Evolutionary conservation across 2,113 vertebrate genomes (phyloP).

Genomic region (Eubucco bourcierii): DNA sequence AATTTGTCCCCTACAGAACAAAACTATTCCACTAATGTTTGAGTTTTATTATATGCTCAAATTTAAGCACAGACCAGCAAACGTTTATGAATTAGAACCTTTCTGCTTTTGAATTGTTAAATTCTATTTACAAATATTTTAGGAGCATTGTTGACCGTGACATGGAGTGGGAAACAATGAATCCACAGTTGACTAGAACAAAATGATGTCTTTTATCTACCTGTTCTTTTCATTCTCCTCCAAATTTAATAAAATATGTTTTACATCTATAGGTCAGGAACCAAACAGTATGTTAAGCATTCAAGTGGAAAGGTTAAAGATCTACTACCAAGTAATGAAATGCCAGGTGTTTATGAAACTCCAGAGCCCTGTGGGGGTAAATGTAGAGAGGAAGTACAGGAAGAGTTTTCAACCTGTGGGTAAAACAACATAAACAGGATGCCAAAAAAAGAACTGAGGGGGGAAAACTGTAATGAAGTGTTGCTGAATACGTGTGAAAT

Average conservation of each 20-base stretch:
- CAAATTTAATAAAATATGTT: conserved; percentile 31
- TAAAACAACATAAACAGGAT: conserved; percentile 65
- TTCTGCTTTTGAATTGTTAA: conserved; percentile 9
- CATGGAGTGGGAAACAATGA: neutral
- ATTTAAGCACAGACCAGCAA: neutral
- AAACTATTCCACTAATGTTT: neutral
- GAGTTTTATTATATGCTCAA: neutral
- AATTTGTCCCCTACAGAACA: neutral
- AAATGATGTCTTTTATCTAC: neutral
- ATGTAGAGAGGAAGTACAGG: conserved; percentile 13
- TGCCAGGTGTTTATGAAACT: conserved; percentile 71
- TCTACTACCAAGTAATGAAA: conserved; percentile 52
- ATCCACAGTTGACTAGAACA: neutral
- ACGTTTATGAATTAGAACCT: neutral
- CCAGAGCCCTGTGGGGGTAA: conserved; percentile 29
- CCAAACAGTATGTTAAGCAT: conserved; percentile 33
- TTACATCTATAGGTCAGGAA: conserved; percentile 45
- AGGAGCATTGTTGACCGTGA: conserved; percentile 1
- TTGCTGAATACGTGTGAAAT: conserved; percentile 41
- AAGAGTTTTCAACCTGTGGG: conserved; percentile 31
- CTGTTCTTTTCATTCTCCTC: neutral
- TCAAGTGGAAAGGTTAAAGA: conserved; percentile 56
- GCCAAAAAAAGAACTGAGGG: conserved; percentile 12
- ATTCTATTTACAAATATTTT: neutral
- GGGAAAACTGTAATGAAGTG: conserved; percentile 22